phyloP scores from a whole-genome alignment of 2,888 invertebrate genomes.

The Desoria tigrina region DNA sequence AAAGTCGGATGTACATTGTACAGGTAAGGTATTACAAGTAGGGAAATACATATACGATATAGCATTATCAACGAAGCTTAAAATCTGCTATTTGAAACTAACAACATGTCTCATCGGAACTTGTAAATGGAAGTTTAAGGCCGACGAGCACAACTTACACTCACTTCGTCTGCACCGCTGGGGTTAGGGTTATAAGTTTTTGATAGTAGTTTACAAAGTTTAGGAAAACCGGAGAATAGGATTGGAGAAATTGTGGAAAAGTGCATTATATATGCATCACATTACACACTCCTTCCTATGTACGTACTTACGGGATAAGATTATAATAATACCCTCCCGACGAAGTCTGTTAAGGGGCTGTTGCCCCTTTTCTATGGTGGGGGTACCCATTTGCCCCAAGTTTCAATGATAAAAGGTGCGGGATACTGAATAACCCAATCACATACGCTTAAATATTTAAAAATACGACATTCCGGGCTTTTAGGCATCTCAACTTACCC shows the following conservation, averaged over 20 bases:
- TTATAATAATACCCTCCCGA: background rate
- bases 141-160: background rate
- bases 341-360: background rate
- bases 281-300: background rate
- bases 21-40: background rate
- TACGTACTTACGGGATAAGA: background rate
- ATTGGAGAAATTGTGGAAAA: constrained; percentile 1
- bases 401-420: no score
- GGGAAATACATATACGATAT: no score
- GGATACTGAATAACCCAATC: no score
- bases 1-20: background rate
- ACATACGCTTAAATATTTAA: no score
- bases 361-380: no score
- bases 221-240: background rate
- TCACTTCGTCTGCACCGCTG: background rate
- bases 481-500: no score
- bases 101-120: background rate
- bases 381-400: no score
- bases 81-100: constrained; percentile 6
- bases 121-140: background rate
- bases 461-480: no score
- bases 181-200: no score
- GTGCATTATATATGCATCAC: background rate
- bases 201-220: no score
- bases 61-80: background rate